Conservation (phyloP, 2,113 vertebrate genomes). For the Podarcis muralis region DNA sequence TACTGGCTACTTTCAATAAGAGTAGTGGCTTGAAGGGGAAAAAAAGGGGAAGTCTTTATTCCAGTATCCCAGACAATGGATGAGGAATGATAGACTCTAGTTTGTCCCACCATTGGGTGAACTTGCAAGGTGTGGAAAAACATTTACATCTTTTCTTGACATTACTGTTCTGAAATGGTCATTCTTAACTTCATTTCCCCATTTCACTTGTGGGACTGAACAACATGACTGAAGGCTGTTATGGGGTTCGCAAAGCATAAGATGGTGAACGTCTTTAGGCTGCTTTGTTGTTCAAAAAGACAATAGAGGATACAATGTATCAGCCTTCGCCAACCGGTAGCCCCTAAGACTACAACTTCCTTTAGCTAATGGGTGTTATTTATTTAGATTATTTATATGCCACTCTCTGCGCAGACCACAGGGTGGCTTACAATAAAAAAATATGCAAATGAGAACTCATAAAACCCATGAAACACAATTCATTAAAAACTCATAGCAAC, state of each 20-base stretch:
- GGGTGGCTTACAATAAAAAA: too few species aligned
- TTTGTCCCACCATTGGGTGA: background rate
- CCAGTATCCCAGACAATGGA: constrained; percentile 40
- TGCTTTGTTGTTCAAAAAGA: background rate
- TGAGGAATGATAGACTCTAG: constrained; percentile 34
- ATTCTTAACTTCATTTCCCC: background rate
- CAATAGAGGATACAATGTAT: background rate
- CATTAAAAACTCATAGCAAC: too few species aligned
- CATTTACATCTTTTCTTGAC: background rate
- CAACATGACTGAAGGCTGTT: background rate
- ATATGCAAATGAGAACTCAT: too few species aligned
- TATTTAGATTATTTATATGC: too few species aligned
- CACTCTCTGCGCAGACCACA: too few species aligned
- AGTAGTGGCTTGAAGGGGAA: constrained; percentile 68
- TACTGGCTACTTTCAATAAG: constrained; percentile 77
- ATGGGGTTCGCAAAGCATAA: background rate
- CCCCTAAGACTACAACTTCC: too few species aligned
- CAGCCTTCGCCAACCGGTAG: too few species aligned
- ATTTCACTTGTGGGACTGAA: background rate
- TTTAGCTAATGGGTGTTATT: too few species aligned
- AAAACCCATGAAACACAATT: too few species aligned
- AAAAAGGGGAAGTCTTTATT: constrained; percentile 64
- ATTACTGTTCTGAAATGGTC: background rate
- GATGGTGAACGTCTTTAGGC: background rate
- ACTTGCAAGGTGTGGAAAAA: background rate